A percentile compares a stretch with the other conserved stretches of the same genome.
Evolutionary conservation across 2,113 vertebrate species (phyloP).

Genomic region (Poeciliopsis turrubarensis): DNA sequence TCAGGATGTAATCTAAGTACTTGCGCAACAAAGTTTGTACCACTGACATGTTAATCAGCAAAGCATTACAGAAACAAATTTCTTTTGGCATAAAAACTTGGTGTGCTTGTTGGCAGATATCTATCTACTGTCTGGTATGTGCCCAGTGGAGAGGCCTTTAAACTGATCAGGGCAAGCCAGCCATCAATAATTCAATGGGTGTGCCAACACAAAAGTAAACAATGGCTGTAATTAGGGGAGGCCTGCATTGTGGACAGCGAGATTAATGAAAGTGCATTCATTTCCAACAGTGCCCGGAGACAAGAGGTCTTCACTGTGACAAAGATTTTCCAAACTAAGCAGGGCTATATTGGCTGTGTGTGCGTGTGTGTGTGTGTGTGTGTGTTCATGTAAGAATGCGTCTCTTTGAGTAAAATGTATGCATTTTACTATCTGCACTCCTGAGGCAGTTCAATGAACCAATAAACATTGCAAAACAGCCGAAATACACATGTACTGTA

Average conservation of each 20-base stretch:
- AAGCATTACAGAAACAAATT: conserved; percentile 48
- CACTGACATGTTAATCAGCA: not conserved
- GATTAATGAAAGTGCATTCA: conserved; percentile 76
- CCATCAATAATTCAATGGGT: conserved; percentile 75
- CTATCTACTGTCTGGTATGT: conserved; percentile 47
- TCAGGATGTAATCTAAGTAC: not conserved
- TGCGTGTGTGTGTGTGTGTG: conserved; percentile 11
- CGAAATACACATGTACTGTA: too few species aligned
- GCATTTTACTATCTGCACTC: not conserved
- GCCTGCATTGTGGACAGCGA: conserved; percentile 66
- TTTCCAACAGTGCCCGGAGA: conserved; percentile 66
- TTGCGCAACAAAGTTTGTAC: conserved; percentile 12
- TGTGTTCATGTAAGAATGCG: not conserved
- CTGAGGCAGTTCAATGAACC: not conserved
- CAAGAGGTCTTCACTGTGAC: conserved; percentile 55
- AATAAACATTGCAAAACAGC: not conserved
- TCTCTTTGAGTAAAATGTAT: not conserved
- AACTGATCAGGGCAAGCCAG: conserved; percentile 58
- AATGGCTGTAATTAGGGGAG: conserved; percentile 76
- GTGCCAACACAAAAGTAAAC: conserved; percentile 75
- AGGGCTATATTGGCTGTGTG: conserved; percentile 10
- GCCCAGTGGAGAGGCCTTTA: conserved; percentile 55
- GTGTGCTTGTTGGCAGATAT: conserved; percentile 53
- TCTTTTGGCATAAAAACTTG: conserved; percentile 54
- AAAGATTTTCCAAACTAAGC: conserved; percentile 56